Evolutionary conservation across 2,797 vertebrate species (phyloP), one percentile per base, ranked within the genome.

Genomic region (Austrolebias charrua): DNA sequence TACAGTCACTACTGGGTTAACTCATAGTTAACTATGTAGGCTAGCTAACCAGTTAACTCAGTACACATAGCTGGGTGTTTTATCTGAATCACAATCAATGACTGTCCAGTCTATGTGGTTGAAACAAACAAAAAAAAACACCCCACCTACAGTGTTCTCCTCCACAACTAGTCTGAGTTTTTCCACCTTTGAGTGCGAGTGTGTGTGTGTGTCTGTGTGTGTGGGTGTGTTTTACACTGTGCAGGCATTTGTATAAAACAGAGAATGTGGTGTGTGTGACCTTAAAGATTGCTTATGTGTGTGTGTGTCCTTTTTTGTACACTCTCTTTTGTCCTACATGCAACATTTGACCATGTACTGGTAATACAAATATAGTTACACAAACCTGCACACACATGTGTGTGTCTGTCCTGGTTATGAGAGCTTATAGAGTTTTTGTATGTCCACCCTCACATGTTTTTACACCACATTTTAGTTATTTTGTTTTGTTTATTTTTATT

Each of bases 171-270:
- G 79, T 85, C 76, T 86, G 76, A 84, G 79, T 75, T 87, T 81
- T 78, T 83, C 84, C 81, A 86, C 79, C 67, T 79, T 60, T 63
- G 75, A 61, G 78, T 66, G 78, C 64, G 77, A 40, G 73, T 53
- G 56, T 62, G 64, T 43, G 55, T 59, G 61, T 45, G 55, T 60
- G 63, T 54, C 75, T 51, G 72, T 63, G 76, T 67, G 61, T 47
- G 69, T 48, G 58, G 20, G 44, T 66, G 76, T 59, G 56, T 83
- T 82, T 86, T 79, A 77, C 82, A 86, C 75, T n/a, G 46, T 81
- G 78, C 75, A 87, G 67, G 80, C 79, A 83, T 90, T 89, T 90
- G 87, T 86, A 85, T 87, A 88, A 90, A 81, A 87, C 70, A 80
- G 78, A 67, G 81, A 76, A 79, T 72, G 58, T 76, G 24, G 24